phyloP scores from a whole-genome alignment of 2,113 vertebrate species.

The Istiophorus platypterus region DNA sequence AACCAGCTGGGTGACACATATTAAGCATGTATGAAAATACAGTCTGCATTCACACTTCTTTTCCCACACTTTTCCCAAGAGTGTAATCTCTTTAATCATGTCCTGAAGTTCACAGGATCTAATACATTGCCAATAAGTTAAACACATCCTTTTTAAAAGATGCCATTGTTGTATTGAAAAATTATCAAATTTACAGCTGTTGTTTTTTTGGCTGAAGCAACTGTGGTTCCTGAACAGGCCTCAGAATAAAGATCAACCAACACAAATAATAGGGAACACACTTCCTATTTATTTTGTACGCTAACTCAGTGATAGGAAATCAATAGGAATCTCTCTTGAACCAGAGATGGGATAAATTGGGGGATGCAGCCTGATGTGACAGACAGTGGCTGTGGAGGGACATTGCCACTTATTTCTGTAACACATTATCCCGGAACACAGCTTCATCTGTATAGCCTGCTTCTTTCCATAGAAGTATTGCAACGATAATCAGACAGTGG shows the following conservation, averaged over 20 bases:
- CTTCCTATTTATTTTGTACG: conserved; percentile 78
- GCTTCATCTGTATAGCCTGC: conserved; percentile 37
- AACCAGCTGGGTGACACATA: conserved; percentile 42
- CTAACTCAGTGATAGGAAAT: conserved; percentile 76
- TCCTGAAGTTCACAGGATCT: conserved; percentile 52
- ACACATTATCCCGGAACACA: conserved; percentile 43
- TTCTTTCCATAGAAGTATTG: conserved; percentile 60
- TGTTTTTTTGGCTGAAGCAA: conserved; percentile 24
- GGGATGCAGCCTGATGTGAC: conserved; percentile 62
- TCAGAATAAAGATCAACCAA: conserved; percentile 68
- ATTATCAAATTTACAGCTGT: conserved; percentile 46
- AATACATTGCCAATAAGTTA: conserved; percentile 60
- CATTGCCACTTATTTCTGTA: conserved; percentile 59
- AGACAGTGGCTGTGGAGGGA: conserved; percentile 65
- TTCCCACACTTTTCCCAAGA: conserved; percentile 50
- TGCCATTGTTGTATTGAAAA: conserved; percentile 35
- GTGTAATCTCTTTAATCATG: conserved; percentile 70
- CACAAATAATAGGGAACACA: conserved; percentile 75
- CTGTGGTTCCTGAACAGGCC: conserved; percentile 14
- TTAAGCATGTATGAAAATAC: conserved; percentile 62
- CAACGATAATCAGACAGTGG: conserved; percentile 52
- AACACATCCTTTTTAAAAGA: conserved; percentile 51
- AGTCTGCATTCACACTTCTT: conserved; percentile 54
- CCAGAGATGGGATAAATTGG: conserved; percentile 67
- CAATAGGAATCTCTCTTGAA: conserved; percentile 78